Conservation (phyloP, 1,140 invertebrate genomes). For the Monomorium pharaonis region DNA sequence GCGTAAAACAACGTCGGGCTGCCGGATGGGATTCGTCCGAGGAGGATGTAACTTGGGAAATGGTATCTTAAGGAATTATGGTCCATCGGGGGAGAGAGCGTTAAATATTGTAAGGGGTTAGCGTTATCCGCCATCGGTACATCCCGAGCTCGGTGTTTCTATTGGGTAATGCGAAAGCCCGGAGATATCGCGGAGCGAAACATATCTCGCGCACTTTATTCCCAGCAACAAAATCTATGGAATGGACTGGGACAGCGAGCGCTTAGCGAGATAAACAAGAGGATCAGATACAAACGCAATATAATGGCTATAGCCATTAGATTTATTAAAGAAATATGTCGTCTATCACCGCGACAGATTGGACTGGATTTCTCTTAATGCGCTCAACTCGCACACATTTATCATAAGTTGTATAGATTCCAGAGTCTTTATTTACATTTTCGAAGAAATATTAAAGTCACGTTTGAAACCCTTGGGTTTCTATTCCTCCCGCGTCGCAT, state of each 20-base stretch:
- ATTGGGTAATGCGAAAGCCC: conserved; percentile 6
- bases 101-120: conserved; percentile 60
- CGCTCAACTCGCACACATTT: neutral
- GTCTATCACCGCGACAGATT: neutral
- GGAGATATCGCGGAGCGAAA: conserved; percentile 10
- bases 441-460: neutral
- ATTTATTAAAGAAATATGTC: neutral
- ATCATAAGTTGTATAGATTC: neutral
- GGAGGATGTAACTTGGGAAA: conserved; percentile 21
- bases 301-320: conserved; percentile 4
- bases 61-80: conserved; percentile 60
- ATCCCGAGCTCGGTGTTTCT: neutral
- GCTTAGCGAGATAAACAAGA: conserved; percentile 28
- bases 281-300: conserved; percentile 14
- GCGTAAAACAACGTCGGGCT: neutral
- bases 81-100: neutral
- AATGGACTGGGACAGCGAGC: neutral
- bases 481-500: neutral
- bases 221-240: conserved; percentile 13
- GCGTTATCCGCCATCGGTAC: conserved; percentile 38
- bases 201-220: conserved; percentile 22
- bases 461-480: neutral
- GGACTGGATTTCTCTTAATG: neutral
- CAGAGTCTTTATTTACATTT: neutral
- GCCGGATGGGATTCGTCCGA: neutral